Evolutionary conservation across 2,888 invertebrate species (phyloP).

Genomic region (Lasioglossum leucozonium): DNA sequence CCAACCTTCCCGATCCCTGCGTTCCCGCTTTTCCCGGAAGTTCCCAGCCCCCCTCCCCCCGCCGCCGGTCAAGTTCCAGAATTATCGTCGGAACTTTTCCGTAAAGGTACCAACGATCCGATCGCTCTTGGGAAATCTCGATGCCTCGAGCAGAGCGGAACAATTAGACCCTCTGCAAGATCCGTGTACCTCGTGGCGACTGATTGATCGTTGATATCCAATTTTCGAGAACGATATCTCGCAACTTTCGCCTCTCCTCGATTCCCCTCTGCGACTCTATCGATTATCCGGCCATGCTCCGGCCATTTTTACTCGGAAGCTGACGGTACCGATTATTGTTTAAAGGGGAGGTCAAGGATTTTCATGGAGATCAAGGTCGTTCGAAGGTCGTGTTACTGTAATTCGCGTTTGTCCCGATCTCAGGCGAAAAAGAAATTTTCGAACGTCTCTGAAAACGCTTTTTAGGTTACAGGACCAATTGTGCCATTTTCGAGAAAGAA

Average conservation of each 20-base stretch:
- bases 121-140: slow-evolving; percentile 71
- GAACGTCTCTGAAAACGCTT: no score
- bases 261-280: neutral
- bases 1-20: slow-evolving; percentile 28
- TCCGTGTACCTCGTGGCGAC: neutral
- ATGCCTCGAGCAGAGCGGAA: slow-evolving; percentile 43
- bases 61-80: slow-evolving; percentile 54
- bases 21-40: slow-evolving; percentile 29
- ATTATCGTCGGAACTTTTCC: slow-evolving; percentile 63
- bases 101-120: slow-evolving; percentile 41
- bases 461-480: no score
- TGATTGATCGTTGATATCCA: neutral
- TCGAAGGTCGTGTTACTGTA: no score
- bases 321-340: neutral
- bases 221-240: neutral
- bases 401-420: no score
- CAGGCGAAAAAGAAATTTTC: no score
- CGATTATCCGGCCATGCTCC: neutral
- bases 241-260: neutral
- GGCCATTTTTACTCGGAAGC: neutral
- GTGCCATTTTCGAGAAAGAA: no score
- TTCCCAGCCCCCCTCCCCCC: slow-evolving; percentile 29
- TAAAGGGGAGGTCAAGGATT: no score
- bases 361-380: no score
- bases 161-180: slow-evolving; percentile 60